Conservation (phyloP, 2,113 vertebrate genomes). For the Larimichthys crocea region DNA sequence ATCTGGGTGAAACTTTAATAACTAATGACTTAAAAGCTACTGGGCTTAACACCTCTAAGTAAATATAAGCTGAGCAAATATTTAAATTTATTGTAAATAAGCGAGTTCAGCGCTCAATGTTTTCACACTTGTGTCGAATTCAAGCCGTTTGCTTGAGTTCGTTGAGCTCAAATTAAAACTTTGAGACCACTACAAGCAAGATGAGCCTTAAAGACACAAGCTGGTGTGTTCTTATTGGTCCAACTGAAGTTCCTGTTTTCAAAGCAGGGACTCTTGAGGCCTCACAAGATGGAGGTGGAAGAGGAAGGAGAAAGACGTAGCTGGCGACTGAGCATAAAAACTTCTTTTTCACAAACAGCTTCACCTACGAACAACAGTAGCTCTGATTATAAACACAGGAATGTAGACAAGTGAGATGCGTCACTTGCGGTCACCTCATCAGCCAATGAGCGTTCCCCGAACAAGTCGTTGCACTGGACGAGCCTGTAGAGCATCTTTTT, state of each 20-base stretch:
- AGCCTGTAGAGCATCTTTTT: slow-evolving; percentile 81
- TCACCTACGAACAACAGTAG: slow-evolving; percentile 42
- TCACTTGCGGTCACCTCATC: slow-evolving; percentile 41
- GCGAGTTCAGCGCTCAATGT: slow-evolving; percentile 1
- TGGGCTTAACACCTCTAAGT: not conserved
- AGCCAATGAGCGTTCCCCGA: slow-evolving; percentile 59
- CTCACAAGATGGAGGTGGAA: slow-evolving; percentile 14
- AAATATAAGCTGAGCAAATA: slow-evolving; percentile 50
- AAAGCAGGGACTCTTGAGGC: not conserved
- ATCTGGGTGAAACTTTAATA: slow-evolving; percentile 20
- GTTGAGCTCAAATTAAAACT: not conserved
- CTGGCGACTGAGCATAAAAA: not conserved
- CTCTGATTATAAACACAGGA: slow-evolving; percentile 48
- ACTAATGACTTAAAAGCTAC: not conserved
- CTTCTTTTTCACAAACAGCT: slow-evolving; percentile 50
- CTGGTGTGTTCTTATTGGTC: not conserved
- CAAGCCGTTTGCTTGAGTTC: not conserved
- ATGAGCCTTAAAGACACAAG: not conserved
- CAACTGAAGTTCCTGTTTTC: not conserved
- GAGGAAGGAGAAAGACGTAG: not conserved
- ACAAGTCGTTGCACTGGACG: slow-evolving; percentile 72
- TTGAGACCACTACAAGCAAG: not conserved
- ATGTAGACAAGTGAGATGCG: slow-evolving; percentile 61
- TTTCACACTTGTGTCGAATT: not conserved
- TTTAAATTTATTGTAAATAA: slow-evolving; percentile 48